A percentile compares a stretch with the other conserved stretches of the same genome.
Evolutionary conservation across 2,797 vertebrate species (phyloP).

Genomic region (Craterocephalus amniculus): DNA sequence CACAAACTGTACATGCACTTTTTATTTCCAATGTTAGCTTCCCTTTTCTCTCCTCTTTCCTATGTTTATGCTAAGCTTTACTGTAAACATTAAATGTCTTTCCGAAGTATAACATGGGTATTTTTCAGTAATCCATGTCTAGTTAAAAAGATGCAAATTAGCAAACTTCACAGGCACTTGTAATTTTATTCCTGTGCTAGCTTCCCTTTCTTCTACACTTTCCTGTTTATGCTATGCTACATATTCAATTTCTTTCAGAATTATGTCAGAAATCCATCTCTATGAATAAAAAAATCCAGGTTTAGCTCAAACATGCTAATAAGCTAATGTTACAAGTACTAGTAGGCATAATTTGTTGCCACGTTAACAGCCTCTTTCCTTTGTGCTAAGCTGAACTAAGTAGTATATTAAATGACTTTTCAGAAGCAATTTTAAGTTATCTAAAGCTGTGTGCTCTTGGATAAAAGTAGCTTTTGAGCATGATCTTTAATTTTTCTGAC

Average conservation of each 20-base stretch:
- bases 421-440: not conserved
- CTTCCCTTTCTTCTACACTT: no score
- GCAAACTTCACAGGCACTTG: no score
- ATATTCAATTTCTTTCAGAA: no score
- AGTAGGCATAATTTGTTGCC: not conserved
- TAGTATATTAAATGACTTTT: not conserved
- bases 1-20: not conserved
- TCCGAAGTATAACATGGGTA: no score
- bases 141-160: not conserved
- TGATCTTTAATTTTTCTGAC: not conserved
- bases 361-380: not conserved
- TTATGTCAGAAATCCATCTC: no score
- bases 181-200: not conserved
- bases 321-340: no score
- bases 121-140: not conserved
- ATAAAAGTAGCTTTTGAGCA: not conserved
- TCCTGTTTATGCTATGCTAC: no score
- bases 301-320: no score
- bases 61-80: conserved; percentile 14
- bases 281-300: no score
- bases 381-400: not conserved
- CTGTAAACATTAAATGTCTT: not conserved
- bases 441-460: not conserved
- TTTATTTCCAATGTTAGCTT: not conserved
- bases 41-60: not conserved